Conservation (phyloP, 2,888 invertebrate genomes). For the Palloptera scutellata region DNA sequence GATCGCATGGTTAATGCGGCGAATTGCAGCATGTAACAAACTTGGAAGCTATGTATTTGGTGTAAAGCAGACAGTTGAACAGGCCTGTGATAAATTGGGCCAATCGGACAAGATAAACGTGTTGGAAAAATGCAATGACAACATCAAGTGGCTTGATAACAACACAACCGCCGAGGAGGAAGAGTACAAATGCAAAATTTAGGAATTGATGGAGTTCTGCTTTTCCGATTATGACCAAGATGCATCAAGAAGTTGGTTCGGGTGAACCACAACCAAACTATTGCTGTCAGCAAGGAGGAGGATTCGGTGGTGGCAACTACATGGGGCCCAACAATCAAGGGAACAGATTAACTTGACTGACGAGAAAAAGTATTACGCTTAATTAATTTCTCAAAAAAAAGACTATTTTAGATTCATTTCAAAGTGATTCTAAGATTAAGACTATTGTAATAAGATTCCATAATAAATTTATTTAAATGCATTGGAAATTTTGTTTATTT, state of each 20-base stretch:
- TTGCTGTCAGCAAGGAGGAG: constrained; percentile 68
- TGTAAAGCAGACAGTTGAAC: constrained; percentile 75
- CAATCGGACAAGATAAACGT: constrained; percentile 75
- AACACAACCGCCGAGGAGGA: constrained; percentile 80
- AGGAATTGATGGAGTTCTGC: constrained; percentile 61
- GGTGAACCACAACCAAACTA: constrained; percentile 52
- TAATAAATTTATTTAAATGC: neutral
- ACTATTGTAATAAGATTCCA: neutral
- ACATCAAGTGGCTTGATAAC: constrained; percentile 78
- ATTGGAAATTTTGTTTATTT: neutral
- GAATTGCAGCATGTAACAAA: constrained; percentile 74
- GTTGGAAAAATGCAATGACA: constrained; percentile 71
- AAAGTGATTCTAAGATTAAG: too few species aligned
- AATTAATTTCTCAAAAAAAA: too few species aligned
- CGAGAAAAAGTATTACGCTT: too few species aligned
- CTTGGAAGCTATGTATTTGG: constrained; percentile 76
- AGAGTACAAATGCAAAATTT: constrained; percentile 71
- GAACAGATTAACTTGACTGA: constrained; percentile 51
- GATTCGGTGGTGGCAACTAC: constrained; percentile 69
- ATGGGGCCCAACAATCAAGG: constrained; percentile 61
- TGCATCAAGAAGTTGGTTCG: constrained; percentile 66
- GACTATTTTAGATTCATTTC: too few species aligned
- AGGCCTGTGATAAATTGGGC: constrained; percentile 70
- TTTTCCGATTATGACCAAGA: constrained; percentile 66
- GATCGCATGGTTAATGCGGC: constrained; percentile 76